Evolutionary conservation across 2,797 vertebrate species (phyloP).

Genomic region (Coracias cyanogaster): DNA sequence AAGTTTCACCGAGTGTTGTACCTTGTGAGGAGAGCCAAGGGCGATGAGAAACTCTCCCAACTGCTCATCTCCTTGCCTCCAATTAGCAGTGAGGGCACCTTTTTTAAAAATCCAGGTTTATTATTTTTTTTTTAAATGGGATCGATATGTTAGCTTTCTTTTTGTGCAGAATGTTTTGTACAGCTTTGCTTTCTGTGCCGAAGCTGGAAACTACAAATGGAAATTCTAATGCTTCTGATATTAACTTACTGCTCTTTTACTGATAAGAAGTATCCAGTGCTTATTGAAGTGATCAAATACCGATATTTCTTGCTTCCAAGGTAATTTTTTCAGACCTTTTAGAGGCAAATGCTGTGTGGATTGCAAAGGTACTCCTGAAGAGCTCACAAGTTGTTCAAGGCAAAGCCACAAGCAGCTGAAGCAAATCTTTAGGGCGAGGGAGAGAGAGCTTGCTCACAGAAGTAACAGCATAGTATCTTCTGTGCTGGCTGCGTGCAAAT

Average conservation of each 20-base stretch:
- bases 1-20: background rate
- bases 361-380: background rate
- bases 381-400: background rate
- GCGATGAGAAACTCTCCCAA: background rate
- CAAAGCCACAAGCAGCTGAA: background rate
- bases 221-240: background rate
- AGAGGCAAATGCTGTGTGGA: background rate
- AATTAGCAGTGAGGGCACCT: background rate
- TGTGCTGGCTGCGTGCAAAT: background rate
- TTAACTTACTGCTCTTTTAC: background rate
- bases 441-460: background rate
- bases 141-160: background rate
- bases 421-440: background rate
- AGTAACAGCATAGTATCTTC: background rate
- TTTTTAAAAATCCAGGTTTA: background rate
- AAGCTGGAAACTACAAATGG: background rate
- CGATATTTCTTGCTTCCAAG: background rate
- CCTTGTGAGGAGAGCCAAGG: background rate
- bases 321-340: background rate
- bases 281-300: background rate
- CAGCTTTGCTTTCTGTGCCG: background rate
- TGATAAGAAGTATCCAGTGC: background rate
- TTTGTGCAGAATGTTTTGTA: background rate
- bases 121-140: background rate
- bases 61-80: background rate